These are phyloP conservation scores for Nycticryphes semicollaris DNA, from an alignment of 2,113 vertebrate genomes.

Conservation along the genomic window DNA sequence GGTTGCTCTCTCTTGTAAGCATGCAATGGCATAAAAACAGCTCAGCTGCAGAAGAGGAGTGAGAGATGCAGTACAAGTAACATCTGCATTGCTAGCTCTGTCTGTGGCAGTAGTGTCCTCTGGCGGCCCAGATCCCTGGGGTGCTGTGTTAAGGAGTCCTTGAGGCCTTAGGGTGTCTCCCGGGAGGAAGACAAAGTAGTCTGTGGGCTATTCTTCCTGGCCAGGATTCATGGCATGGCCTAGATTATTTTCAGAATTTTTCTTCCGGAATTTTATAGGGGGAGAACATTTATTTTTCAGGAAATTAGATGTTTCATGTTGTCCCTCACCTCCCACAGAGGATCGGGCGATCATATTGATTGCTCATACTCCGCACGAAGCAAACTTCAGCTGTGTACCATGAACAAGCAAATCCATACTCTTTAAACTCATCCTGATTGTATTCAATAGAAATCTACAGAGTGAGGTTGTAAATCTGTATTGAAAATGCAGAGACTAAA, in stretches of 20 bases:
- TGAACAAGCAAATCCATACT: not conserved
- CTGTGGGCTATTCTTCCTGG: not conserved
- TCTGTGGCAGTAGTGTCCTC: not conserved
- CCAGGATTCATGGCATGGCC: not conserved
- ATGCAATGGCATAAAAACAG: not conserved
- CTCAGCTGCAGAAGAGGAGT: not conserved
- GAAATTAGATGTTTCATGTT: not conserved
- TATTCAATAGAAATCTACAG: not conserved
- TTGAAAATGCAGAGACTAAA: not conserved
- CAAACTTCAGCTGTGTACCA: not conserved
- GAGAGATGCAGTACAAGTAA: not conserved
- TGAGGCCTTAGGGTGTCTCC: not conserved
- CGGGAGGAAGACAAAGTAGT: not conserved
- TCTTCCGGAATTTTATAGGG: not conserved
- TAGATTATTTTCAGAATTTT: not conserved
- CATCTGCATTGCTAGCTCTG: not conserved
- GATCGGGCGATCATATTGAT: not conserved
- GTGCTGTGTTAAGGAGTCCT: not conserved
- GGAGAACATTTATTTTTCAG: not conserved
- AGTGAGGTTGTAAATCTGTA: not conserved
- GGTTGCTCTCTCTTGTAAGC: not conserved
- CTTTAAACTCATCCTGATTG: not conserved
- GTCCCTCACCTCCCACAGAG: not conserved
- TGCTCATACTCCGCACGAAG: not conserved
- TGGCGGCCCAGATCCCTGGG: not conserved